A percentile compares a stretch with the other conserved stretches of the same genome.
These are phyloP conservation scores for Lochmaea crataegi DNA, from an alignment of 2,888 invertebrate genomes.

Conservation along the genomic window DNA sequence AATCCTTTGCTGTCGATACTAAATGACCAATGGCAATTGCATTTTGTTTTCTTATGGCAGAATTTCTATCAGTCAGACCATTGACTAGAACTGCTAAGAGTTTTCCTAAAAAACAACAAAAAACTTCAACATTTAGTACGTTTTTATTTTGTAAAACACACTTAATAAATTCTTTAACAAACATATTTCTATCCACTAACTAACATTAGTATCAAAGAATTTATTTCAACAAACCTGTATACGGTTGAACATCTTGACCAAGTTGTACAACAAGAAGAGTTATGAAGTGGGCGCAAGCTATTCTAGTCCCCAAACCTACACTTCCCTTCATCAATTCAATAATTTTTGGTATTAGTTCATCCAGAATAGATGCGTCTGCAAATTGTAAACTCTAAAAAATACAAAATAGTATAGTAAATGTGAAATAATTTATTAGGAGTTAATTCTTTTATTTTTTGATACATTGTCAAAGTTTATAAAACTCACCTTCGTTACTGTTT, in stretches of 20 bases:
- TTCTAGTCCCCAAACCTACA: slow-evolving; percentile 86
- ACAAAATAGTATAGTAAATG: not conserved
- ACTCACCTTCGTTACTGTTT: slow-evolving; percentile 82
- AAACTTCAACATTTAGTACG: slow-evolving; percentile 5
- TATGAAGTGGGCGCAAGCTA: slow-evolving; percentile 83
- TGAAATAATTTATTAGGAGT: too few relatives aligned
- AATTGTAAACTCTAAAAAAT: slow-evolving; percentile 72
- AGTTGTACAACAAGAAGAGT: slow-evolving; percentile 72
- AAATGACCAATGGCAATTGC: slow-evolving; percentile 88
- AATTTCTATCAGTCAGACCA: slow-evolving; percentile 86
- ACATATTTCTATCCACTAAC: too few relatives aligned
- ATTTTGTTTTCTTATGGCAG: slow-evolving; percentile 85
- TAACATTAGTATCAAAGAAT: not conserved
- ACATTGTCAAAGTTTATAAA: too few relatives aligned
- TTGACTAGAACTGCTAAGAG: slow-evolving; percentile 74
- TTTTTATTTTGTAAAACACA: too few relatives aligned
- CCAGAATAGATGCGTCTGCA: slow-evolving; percentile 80
- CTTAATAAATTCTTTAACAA: too few relatives aligned
- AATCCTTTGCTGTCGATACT: slow-evolving; percentile 83
- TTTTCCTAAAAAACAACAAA: slow-evolving; percentile 63
- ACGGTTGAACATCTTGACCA: slow-evolving; percentile 70
- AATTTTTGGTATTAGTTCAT: slow-evolving; percentile 83
- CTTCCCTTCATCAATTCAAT: slow-evolving; percentile 84
- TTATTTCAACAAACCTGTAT: slow-evolving; percentile 63
- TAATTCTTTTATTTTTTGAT: not conserved